Percentiles rank a stretch among this genome's conserved stretches.
Evolutionary conservation across 1,140 invertebrate genomes (phyloP).

Genomic region (Heterodera carotae): DNA sequence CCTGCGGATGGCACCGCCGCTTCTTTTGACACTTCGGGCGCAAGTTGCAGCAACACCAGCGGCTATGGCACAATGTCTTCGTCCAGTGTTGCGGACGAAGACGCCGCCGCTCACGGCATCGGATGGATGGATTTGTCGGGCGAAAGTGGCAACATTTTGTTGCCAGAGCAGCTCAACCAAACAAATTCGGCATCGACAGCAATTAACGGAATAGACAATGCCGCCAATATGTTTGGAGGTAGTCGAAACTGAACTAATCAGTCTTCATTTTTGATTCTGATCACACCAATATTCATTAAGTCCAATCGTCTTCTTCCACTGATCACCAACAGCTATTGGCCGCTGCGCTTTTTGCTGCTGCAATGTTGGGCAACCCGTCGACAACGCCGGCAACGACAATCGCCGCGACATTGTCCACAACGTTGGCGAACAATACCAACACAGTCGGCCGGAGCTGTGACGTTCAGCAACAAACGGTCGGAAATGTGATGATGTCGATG

Average conservation of each 20-base stretch:
- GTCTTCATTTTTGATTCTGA: background rate
- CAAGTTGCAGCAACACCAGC: background rate
- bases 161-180: background rate
- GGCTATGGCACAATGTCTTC: background rate
- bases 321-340: slow-evolving; percentile 24
- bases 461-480: slow-evolving; percentile 11
- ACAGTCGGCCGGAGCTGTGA: background rate
- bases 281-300: slow-evolving; percentile 1
- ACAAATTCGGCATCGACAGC: background rate
- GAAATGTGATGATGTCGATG: background rate
- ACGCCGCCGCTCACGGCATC: background rate
- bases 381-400: background rate
- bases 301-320: background rate
- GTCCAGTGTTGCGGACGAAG: background rate
- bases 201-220: background rate
- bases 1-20: too few species aligned
- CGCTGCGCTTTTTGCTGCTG: slow-evolving; percentile 22
- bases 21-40: background rate
- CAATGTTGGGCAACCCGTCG: slow-evolving; percentile 19
- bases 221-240: background rate
- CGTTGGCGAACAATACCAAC: background rate
- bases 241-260: background rate
- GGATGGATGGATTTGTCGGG: background rate
- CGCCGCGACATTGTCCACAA: background rate
- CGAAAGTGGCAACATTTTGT: background rate